Percentiles rank a stretch among this genome's conserved stretches.
Conservation (phyloP, 2,113 vertebrate genomes). For the Kobus ellipsiprymnus region DNA sequence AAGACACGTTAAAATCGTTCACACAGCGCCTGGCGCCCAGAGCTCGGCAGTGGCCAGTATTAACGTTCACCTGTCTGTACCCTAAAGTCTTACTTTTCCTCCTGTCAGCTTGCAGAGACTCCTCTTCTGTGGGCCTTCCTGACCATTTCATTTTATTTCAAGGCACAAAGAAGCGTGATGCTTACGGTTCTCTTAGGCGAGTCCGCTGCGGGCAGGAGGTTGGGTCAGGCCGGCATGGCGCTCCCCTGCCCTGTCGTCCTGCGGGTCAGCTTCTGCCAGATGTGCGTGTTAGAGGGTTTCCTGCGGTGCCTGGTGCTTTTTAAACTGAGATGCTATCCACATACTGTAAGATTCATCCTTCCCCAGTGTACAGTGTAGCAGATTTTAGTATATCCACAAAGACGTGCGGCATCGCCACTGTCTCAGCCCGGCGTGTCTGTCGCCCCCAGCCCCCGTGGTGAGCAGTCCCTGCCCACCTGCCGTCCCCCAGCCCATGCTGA, state of each 20-base stretch:
- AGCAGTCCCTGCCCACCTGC: neutral
- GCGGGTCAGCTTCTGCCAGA: neutral
- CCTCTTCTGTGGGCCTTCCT: neutral
- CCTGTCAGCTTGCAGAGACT: neutral
- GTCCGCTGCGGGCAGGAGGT: neutral
- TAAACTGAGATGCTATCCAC: neutral
- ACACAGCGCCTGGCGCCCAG: neutral
- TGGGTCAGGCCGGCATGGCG: fast-evolving
- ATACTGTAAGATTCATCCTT: neutral
- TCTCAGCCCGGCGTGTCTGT: neutral
- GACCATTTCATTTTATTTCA: neutral
- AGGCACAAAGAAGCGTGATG: neutral
- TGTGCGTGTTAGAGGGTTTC: neutral
- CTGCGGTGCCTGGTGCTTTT: fast-evolving
- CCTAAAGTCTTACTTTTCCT: neutral
- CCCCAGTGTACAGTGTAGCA: neutral
- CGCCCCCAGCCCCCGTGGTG: neutral
- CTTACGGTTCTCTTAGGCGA: neutral
- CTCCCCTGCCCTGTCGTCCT: neutral
- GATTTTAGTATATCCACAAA: neutral
- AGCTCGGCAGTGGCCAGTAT: neutral
- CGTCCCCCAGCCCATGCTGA: fast-evolving
- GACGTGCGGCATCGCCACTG: neutral
- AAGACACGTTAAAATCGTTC: neutral
- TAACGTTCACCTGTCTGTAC: neutral